Evolutionary conservation across 2,888 invertebrate genomes (phyloP).

Genomic region (Patella caerulea): DNA sequence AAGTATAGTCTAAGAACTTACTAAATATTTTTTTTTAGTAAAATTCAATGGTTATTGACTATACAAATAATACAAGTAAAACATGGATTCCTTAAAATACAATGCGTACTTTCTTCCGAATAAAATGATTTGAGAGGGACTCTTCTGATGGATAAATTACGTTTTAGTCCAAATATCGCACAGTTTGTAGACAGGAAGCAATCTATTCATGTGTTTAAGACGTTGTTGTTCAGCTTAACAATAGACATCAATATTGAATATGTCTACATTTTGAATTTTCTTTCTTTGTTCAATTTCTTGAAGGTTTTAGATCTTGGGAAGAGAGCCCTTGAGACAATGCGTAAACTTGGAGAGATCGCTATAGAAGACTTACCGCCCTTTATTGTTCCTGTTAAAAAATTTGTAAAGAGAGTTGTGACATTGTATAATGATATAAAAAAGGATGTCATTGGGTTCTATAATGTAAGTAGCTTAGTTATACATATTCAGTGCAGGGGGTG

Average conservation of each 20-base stretch:
- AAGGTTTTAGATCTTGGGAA: conserved; percentile 38
- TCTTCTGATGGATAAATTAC: too few species aligned
- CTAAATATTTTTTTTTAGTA: too few species aligned
- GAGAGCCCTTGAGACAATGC: conserved; percentile 31
- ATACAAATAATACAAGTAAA: too few species aligned
- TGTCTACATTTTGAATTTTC: not conserved
- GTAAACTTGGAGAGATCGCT: conserved; percentile 42
- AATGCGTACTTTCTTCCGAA: too few species aligned
- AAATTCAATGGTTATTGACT: too few species aligned
- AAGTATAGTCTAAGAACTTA: too few species aligned
- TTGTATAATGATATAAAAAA: conserved; percentile 47
- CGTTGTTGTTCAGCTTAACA: too few species aligned
- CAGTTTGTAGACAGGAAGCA: too few species aligned
- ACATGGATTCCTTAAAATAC: too few species aligned
- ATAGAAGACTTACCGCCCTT: conserved; percentile 39
- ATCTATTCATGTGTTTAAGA: too few species aligned
- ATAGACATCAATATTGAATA: not conserved
- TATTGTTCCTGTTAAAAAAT: conserved; percentile 32
- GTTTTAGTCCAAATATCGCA: too few species aligned
- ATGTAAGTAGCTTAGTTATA: conserved; percentile 37
- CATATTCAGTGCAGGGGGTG: not conserved
- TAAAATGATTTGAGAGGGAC: too few species aligned
- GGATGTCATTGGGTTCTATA: conserved; percentile 51
- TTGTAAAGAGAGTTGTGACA: conserved; percentile 39
- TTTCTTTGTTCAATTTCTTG: not conserved